Percentiles rank a stretch among this genome's conserved stretches.
phyloP scores from a whole-genome alignment of 2,113 vertebrate genomes.

The Hemibagrus wyckioides region DNA sequence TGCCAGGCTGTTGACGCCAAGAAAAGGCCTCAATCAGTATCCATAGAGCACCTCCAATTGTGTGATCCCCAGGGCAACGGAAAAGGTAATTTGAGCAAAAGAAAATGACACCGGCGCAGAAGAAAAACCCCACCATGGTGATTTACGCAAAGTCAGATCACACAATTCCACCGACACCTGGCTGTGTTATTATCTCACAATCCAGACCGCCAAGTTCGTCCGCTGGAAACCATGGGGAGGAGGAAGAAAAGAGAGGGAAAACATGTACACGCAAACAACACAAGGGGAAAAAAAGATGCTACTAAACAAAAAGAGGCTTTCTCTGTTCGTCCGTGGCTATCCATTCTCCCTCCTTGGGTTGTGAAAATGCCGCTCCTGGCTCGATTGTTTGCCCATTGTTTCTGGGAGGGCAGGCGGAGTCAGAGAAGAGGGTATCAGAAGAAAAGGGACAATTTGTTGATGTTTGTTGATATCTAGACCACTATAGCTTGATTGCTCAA shows the following conservation, averaged over 20 bases:
- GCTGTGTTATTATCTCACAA: constrained; percentile 80
- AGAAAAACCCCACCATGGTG: constrained; percentile 65
- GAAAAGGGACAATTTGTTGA: constrained; percentile 98
- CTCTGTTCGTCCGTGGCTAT: constrained; percentile 58
- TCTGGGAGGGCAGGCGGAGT: constrained; percentile 86
- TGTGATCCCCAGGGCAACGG: constrained; percentile 67
- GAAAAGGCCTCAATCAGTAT: constrained; percentile 75
- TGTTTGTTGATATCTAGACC: constrained; percentile 99
- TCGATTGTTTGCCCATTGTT: constrained; percentile 92
- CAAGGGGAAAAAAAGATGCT: constrained; percentile 56
- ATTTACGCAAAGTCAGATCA: constrained; percentile 79
- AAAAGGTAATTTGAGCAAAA: constrained; percentile 77
- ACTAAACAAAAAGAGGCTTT: constrained; percentile 65
- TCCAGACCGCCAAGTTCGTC: constrained; percentile 65
- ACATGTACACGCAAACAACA: constrained; percentile 55
- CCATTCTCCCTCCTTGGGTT: constrained; percentile 74
- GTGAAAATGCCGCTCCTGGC: constrained; percentile 81
- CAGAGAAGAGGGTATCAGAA: constrained; percentile 90
- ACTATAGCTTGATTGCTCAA: constrained; percentile 99
- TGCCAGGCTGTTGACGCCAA: constrained; percentile 43
- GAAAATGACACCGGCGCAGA: constrained; percentile 71
- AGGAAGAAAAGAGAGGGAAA: constrained; percentile 61
- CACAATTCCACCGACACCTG: constrained; percentile 72
- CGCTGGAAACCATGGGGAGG: constrained; percentile 49
- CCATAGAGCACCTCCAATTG: constrained; percentile 73